Evolutionary conservation across 2,888 invertebrate species (phyloP).

Genomic region (Strigamia crassipes): DNA sequence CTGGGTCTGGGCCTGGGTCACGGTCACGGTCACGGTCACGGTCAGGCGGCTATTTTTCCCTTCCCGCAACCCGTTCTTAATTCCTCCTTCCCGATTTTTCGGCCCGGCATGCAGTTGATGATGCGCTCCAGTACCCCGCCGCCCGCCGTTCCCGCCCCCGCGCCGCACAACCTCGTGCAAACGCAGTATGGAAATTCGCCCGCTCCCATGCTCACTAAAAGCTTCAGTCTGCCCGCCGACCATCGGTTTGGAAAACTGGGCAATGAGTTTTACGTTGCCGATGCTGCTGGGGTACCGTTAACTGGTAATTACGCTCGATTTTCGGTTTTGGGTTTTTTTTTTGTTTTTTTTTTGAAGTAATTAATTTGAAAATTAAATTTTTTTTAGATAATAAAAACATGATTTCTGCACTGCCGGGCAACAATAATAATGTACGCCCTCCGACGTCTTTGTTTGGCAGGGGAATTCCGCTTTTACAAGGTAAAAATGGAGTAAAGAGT

Average conservation of each 20-base stretch:
- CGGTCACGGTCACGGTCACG: too few relatives aligned
- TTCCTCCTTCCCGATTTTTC: constrained; percentile 48
- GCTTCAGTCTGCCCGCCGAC: constrained; percentile 50
- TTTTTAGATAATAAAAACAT: constrained; percentile 45
- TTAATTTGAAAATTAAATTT: not conserved
- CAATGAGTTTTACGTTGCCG: constrained; percentile 49
- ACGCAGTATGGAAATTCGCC: constrained; percentile 45
- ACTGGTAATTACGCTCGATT: not conserved
- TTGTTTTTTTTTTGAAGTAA: not conserved
- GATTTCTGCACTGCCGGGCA: constrained; percentile 45
- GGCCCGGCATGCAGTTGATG: constrained; percentile 49
- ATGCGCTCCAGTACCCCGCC: constrained; percentile 48
- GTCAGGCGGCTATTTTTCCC: constrained; percentile 39
- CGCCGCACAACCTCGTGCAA: constrained; percentile 46
- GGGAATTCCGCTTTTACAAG: constrained; percentile 48
- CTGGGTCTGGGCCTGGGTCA: too few relatives aligned
- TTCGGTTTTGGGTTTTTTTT: too few relatives aligned
- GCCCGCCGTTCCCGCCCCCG: constrained; percentile 45
- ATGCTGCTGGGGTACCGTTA: constrained; percentile 44
- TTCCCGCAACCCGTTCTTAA: constrained; percentile 48
- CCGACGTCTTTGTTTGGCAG: constrained; percentile 48
- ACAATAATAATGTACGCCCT: constrained; percentile 47
- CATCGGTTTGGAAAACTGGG: constrained; percentile 49
- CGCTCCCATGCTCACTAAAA: constrained; percentile 48
- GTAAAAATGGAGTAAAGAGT: not conserved